These are phyloP conservation scores for Drosophila punjabiensis DNA, from an alignment of 1,140 invertebrate genomes.

Conservation along the genomic window DNA sequence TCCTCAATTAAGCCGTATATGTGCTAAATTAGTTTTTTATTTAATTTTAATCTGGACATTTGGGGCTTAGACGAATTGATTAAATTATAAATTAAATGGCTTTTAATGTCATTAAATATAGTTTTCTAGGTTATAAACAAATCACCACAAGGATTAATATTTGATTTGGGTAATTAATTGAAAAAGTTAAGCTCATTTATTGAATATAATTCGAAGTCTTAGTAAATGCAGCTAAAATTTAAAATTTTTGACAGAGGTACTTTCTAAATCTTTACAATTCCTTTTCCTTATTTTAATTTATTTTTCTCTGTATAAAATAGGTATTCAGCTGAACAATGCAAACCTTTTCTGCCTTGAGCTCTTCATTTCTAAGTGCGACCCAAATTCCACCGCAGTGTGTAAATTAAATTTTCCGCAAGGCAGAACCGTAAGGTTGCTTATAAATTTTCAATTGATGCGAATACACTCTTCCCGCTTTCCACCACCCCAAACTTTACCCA, in stretches of 20 bases:
- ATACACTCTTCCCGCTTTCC: background rate
- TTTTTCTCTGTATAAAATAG: background rate
- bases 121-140: background rate
- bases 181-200: background rate
- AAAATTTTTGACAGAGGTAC: background rate
- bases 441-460: conserved; percentile 77
- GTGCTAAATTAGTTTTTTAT: background rate
- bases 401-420: conserved; percentile 67
- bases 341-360: background rate
- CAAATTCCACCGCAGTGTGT: conserved; percentile 52
- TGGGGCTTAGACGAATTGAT: background rate
- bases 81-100: background rate
- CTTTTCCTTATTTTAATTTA: background rate
- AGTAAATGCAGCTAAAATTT: background rate
- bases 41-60: background rate
- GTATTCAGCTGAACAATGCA: conserved; percentile 1
- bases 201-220: background rate
- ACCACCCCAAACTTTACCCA: conserved; percentile 3
- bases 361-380: conserved; percentile 17
- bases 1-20: background rate
- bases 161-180: background rate
- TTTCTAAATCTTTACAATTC: background rate
- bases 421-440: conserved; percentile 29
- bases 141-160: background rate
- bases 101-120: background rate